phyloP scores from a whole-genome alignment of 2,113 vertebrate genomes.

The Prolemur simus region DNA sequence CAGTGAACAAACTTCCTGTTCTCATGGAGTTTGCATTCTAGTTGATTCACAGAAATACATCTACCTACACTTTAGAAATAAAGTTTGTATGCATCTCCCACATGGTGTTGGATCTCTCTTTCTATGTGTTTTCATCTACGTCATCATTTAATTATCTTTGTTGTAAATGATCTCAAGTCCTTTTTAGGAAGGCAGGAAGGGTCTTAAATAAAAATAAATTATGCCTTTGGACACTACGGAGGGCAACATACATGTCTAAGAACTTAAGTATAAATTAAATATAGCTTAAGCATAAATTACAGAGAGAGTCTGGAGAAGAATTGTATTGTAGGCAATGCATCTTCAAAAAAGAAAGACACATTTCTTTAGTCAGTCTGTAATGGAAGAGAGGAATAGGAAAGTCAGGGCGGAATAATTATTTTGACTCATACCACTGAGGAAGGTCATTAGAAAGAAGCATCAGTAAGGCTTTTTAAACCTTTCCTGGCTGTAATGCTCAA shows the following conservation, averaged over 20 bases:
- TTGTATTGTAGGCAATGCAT: not conserved
- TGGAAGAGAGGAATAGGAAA: conserved; percentile 48
- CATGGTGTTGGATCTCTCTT: not conserved
- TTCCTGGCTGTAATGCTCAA: conserved; percentile 80
- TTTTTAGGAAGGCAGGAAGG: not conserved
- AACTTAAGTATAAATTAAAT: not conserved
- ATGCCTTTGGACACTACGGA: not conserved
- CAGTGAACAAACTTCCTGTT: not conserved
- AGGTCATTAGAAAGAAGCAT: conserved; percentile 79
- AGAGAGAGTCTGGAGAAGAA: not conserved
- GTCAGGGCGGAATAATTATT: conserved; percentile 57
- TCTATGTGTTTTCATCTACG: not conserved
- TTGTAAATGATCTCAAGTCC: not conserved
- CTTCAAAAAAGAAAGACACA: not conserved
- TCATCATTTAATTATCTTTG: not conserved
- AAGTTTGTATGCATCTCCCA: not conserved
- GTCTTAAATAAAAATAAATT: not conserved
- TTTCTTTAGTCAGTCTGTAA: conserved; percentile 44
- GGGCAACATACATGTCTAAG: not conserved
- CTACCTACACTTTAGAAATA: not conserved
- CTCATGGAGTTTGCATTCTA: accelerated
- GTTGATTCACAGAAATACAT: not conserved
- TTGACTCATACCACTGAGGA: conserved; percentile 72
- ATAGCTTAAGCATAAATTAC: not conserved
- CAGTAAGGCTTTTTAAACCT: conserved; percentile 78